Evolutionary conservation across 2,888 invertebrate genomes (phyloP).

Genomic region (Nomada ferruginata): DNA sequence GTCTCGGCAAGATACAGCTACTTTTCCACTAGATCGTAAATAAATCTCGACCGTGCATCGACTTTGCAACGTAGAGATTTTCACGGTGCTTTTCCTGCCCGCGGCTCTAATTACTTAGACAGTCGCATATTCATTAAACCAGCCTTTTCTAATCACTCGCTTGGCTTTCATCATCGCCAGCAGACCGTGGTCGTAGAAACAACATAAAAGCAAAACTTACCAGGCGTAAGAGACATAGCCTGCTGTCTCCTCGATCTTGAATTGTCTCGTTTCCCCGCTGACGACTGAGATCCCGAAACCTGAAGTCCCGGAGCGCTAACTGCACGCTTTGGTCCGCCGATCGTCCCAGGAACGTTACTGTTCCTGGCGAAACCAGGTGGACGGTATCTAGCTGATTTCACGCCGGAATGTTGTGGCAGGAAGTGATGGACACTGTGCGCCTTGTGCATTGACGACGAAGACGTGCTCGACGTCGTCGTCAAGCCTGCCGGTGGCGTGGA

Average conservation of each 20-base stretch:
- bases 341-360: slow-evolving; percentile 74
- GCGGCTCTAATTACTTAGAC: slow-evolving; percentile 25
- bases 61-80: slow-evolving; percentile 16
- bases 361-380: slow-evolving; percentile 92
- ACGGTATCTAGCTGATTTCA: slow-evolving; percentile 94
- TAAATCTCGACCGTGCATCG: slow-evolving; percentile 4
- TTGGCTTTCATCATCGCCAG: neutral
- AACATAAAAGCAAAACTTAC: slow-evolving; percentile 73
- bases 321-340: slow-evolving; percentile 89
- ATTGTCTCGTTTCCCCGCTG: slow-evolving; percentile 82
- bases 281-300: slow-evolving; percentile 84
- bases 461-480: slow-evolving; percentile 66
- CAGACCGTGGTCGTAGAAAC: too few relatives aligned
- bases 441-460: slow-evolving; percentile 86
- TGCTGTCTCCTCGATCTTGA: slow-evolving; percentile 86
- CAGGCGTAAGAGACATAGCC: slow-evolving; percentile 83
- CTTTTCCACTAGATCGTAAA: neutral
- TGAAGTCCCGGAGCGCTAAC: slow-evolving; percentile 92
- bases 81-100: neutral
- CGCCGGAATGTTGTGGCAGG: slow-evolving; percentile 86
- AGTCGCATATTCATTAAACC: slow-evolving; percentile 14
- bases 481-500: slow-evolving; percentile 78
- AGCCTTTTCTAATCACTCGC: neutral
- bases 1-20: neutral
- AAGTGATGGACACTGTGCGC: slow-evolving; percentile 88